Base-by-base conservation (phyloP, 2,113 vertebrate genomes). In the Probosciger aterrimus region DNA sequence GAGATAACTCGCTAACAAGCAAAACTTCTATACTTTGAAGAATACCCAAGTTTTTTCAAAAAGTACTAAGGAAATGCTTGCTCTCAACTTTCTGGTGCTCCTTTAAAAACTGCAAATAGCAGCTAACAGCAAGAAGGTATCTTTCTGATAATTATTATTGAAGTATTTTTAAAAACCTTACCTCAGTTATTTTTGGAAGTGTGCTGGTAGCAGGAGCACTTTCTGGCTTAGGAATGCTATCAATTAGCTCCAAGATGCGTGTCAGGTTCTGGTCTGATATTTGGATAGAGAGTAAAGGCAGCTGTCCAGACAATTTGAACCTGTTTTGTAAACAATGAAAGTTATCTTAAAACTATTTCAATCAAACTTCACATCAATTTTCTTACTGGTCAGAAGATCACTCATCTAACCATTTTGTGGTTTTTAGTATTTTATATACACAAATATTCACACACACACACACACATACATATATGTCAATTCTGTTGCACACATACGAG, bases 231-330 rank as follows among this genome's bases (percentile, higher is more conserved):
- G 99, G 99, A 97, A 99, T 99, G 82, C 99, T 99, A 22, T 99
- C 98, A 69, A 99, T 92, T 91, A 99, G 96, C 88, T 98, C 97
- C 95, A 99, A 96, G 80, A 99, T 98, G 49, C 98, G 98, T 81
- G 97, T 98, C 23, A 99, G 94, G 97, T 99, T 99, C 90, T 98
- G 97, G 92, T 99, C 99, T 43, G 99, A 99, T 91, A 99, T 98
- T 88, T 98, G 98, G 73, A 99, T 76, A 82, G 98, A 99, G 88
- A 99, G 97, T 93, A 99, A 97, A 74, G 99, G 99, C 80, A 99
- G 98, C 81, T 98, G 98, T 76, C 99, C 99, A 85, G 94, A 99
- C 35, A 99, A 93, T 97, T 99, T 99, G 97, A 99, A 99, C 97
- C 99, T 99, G 85, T 98, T 68, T 94, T 22, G 62, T 59, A 96